Evolutionary conservation across 53 echinoderm and acorn worm genomes (phyloP), one percentile per base, ranked within the genome.

Genomic region (Paracentrotus lividus): DNA sequence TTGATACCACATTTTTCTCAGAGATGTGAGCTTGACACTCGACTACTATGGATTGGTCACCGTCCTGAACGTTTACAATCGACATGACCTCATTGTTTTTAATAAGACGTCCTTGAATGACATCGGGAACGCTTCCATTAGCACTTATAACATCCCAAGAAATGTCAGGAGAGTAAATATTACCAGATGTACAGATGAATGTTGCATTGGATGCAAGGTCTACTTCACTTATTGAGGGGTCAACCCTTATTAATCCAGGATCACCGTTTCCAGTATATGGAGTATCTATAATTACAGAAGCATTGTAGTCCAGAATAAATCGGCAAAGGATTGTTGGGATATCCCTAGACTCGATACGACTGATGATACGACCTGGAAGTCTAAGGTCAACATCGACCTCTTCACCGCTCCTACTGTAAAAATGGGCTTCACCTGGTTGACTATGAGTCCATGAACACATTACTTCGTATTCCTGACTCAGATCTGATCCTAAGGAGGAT

Each of bases 401-500:
- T 16, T 89, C n/a, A 10, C 65, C 89, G 47, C 20, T 87, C 20
- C 1, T 89, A 33, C 57, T 45, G 20, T 42, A 21, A 42, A 89
- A 89, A 24, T 64, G 24, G 6, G 47, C 89, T 21, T 65, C 43
- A 9, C 64, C 89, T 40, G 89, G 34, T 64, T 89, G 64, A 21
- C 12, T 64, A 38, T 42, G 65, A n/a, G 61, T 42, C 89, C 47
- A 89, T 5, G 8, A 24, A 43, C 66, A 89, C 9, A 45, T 14
- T 24, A 64, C 23, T 64, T 89, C 42, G 42, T 24, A 58, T 36
- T 89, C 65, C 24, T 65, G 89, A 26, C 42, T 36, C 1, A n/a
- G 8, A 0, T 23, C 59, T 27, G 47, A 34, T 56, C 87, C 87
- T 4, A 64, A 45, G 20, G 59, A 33, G 7, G 65, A 42, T 9